Evolutionary conservation across 1,140 invertebrate genomes (phyloP), one percentile per base, ranked within the genome.

Genomic region (Ostrea denselamellosa): DNA sequence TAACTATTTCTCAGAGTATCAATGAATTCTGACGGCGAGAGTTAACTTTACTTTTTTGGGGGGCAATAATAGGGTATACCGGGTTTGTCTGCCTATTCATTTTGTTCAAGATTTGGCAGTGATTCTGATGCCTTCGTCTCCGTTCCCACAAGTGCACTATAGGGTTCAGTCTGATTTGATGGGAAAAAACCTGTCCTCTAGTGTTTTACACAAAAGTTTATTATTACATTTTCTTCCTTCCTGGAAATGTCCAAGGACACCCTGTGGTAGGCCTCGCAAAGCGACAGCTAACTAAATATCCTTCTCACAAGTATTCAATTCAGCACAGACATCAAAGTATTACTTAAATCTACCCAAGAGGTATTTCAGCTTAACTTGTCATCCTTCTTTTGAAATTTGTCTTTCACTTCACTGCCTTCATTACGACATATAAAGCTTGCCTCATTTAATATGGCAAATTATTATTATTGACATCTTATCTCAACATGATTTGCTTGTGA

Each of bases 301-400:
- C 14, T 84, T 84, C 62, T 87, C 86, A n/a, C 86, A 87, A 0
- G 44, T 51, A 25, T 87, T 84, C 14, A 68, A 83, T 9, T 83
- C 54, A 22, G 82, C 56, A 84, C 58, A 83, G 8, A 71, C 44
- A 52, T 87, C 82, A 83, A 87, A 84, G 68, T 84, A 81, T 65
- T 53, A 56, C 53, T 84, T 87, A 56, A 87, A 34, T 87, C 81
- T 8, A 56, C 53, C 56, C 56, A 87, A 51, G 81, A 81, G 19
- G 28, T 14, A 28, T 22, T 52, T 2, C 82, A 44, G 34, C 34
- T 44, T 44, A 44, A 44, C 34, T 44, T 44, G 34, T 44, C 34
- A 44, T 5, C 34, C 5, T 44, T 44, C 34, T 44, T 44, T 44
- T 44, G 2, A 44, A 44, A 44, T 44, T 44, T 44, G 5, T 44